A percentile compares a stretch with the other conserved stretches of the same genome.
phyloP scores from a whole-genome alignment of 2,797 vertebrate genomes.

The Emydoidea blandingii region DNA sequence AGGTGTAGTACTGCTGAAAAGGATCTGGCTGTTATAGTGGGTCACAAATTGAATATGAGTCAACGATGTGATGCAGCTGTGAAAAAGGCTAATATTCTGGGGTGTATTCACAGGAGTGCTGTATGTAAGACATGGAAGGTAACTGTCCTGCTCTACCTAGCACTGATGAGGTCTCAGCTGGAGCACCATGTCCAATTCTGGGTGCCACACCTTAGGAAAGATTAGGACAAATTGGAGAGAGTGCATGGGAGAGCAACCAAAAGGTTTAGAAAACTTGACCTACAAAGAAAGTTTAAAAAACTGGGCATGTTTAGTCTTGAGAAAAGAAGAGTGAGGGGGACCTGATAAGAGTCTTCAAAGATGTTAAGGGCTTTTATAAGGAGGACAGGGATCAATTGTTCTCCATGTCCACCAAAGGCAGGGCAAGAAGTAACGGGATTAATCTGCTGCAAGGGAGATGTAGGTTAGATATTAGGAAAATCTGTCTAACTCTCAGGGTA shows the following conservation, averaged over 20 bases:
- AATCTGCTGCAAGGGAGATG: no score
- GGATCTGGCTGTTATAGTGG: neutral
- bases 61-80: neutral
- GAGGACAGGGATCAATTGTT: neutral
- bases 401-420: no score
- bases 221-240: neutral
- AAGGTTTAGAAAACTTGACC: neutral
- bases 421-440: no score
- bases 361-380: neutral
- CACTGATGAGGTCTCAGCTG: neutral
- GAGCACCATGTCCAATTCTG: neutral
- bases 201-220: neutral
- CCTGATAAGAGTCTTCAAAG: neutral
- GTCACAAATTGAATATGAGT: neutral
- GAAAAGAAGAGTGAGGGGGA: neutral
- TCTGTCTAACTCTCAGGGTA: neutral
- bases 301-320: neutral
- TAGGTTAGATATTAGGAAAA: neutral
- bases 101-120: neutral
- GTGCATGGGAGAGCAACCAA: neutral
- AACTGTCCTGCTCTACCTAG: neutral
- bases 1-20: neutral
- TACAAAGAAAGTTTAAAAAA: neutral
- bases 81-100: neutral
- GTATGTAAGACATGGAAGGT: neutral